Conservation (phyloP, 2,888 invertebrate genomes). For the Drosophila conformis region DNA sequence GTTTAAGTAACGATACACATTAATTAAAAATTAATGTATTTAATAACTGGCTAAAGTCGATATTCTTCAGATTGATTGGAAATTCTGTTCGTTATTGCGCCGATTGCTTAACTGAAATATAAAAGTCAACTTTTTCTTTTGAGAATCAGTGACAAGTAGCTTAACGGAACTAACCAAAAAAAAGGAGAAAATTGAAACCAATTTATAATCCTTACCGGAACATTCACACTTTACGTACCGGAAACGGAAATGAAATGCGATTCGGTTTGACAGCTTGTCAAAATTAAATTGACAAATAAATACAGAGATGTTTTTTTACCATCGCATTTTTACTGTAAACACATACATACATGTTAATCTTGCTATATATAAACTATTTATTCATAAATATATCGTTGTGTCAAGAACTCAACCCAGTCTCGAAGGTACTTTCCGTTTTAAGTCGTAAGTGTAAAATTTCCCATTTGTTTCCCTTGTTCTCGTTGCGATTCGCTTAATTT, state of each 20-base stretch:
- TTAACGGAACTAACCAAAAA: background rate
- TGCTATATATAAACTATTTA: background rate
- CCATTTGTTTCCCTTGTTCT: background rate
- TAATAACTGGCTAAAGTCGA: background rate
- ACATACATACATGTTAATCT: background rate
- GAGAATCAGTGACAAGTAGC: background rate
- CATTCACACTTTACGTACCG: background rate
- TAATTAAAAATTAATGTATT: no score
- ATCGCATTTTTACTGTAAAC: background rate
- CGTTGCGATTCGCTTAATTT: conserved; percentile 39
- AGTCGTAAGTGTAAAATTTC: background rate
- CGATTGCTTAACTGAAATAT: background rate
- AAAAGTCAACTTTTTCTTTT: background rate
- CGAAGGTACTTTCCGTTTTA: background rate
- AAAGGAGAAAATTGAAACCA: background rate
- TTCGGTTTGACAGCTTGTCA: background rate
- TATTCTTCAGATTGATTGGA: no score
- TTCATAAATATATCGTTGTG: background rate
- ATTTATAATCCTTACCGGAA: background rate
- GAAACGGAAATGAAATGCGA: background rate
- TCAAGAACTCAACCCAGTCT: background rate
- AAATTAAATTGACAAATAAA: background rate
- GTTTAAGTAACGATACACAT: background rate
- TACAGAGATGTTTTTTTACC: background rate
- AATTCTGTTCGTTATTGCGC: background rate